Percentiles rank a stretch among this genome's conserved stretches.
Evolutionary conservation across 1,140 invertebrate species (phyloP).

Genomic region (Bombus huntii): DNA sequence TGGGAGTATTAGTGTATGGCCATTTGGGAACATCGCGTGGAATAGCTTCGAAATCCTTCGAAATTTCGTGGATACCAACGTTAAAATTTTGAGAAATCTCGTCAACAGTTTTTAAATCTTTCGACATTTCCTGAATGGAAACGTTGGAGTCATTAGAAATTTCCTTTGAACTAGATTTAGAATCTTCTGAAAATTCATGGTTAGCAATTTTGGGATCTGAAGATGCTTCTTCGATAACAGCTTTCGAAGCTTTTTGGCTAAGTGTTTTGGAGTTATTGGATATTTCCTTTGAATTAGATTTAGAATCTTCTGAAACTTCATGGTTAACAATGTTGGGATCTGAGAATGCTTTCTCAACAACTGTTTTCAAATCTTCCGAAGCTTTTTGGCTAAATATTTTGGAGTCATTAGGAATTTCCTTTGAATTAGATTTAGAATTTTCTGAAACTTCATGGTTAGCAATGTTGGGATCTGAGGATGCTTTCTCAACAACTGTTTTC

Average conservation of each 20-base stretch:
- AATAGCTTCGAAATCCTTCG: neutral
- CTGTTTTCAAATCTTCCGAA: neutral
- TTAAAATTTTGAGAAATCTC: neutral
- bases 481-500: accelerated
- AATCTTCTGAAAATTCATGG: too few species aligned
- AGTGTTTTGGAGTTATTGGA: neutral
- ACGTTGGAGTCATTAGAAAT: neutral
- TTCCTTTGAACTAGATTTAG: neutral
- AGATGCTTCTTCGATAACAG: neutral
- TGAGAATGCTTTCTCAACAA: neutral
- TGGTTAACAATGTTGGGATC: neutral
- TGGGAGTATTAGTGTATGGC: neutral
- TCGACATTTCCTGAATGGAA: too few species aligned
- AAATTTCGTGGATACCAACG: neutral
- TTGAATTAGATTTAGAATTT: neutral
- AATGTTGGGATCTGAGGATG: too few species aligned
- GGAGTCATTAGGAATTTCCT: neutral
- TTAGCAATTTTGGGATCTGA: neutral
- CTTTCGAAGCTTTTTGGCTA: too few species aligned
- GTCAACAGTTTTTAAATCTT: too few species aligned
- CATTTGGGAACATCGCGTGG: conserved; percentile 10
- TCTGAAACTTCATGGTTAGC: too few species aligned
- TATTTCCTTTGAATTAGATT: too few species aligned
- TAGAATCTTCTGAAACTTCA: too few species aligned
- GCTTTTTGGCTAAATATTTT: neutral